Evolutionary conservation across 2,797 vertebrate genomes (phyloP).

Genomic region (Lithobates pipiens): DNA sequence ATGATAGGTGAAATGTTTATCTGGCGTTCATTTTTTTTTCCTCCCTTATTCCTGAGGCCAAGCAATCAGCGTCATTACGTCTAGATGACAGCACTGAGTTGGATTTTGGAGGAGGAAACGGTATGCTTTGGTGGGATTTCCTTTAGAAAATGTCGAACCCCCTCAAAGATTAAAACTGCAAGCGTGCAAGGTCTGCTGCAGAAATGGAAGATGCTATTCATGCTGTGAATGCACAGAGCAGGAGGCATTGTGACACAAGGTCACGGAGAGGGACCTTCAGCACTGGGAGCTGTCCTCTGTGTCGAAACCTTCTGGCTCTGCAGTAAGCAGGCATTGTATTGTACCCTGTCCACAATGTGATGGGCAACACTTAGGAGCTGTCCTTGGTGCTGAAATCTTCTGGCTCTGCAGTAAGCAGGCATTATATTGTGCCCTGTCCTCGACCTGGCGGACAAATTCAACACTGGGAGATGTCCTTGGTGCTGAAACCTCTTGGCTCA

Average conservation of each 20-base stretch:
- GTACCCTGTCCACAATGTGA: constrained; percentile 38
- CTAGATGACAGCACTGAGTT: background rate
- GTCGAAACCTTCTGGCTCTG: too few relatives aligned
- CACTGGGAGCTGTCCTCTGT: too few relatives aligned
- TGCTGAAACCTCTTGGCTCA: constrained; percentile 68
- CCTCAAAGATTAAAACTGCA: background rate
- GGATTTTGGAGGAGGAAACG: background rate
- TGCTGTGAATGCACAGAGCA: constrained; percentile 2
- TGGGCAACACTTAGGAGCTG: constrained; percentile 64
- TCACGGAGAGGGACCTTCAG: background rate
- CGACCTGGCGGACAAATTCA: constrained; percentile 43
- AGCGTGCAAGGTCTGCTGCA: background rate
- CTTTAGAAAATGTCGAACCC: background rate
- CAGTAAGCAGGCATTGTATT: constrained; percentile 57
- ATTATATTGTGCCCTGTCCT: constrained; percentile 45
- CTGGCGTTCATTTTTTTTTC: background rate
- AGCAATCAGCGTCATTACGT: background rate
- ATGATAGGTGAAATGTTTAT: constrained; percentile 13
- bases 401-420: constrained; percentile 56
- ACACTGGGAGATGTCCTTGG: constrained; percentile 72
- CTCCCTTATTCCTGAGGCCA: background rate
- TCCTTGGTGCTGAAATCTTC: constrained; percentile 74
- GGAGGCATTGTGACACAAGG: background rate
- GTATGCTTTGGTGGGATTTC: background rate
- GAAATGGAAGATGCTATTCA: constrained; percentile 26